A percentile compares a stretch with the other conserved stretches of the same genome.
These are phyloP conservation scores for Galagoides demidoff DNA, from an alignment of 2,797 vertebrate species.

Conservation along the genomic window DNA sequence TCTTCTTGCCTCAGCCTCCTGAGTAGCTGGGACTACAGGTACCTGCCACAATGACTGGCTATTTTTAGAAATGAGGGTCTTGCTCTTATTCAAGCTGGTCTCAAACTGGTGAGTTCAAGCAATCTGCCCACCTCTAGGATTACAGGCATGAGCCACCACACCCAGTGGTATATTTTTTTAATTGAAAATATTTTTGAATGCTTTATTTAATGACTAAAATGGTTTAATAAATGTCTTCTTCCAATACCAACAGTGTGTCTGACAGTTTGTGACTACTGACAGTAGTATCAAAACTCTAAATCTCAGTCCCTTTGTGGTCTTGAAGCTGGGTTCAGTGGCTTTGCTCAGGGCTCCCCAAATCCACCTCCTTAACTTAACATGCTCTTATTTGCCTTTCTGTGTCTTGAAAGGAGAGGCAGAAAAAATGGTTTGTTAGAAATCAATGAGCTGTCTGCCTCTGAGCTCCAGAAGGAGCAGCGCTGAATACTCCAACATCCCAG, in stretches of 20 bases:
- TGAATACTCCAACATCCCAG: background rate
- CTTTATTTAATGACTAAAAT: slow-evolving; percentile 41
- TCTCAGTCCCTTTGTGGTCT: background rate
- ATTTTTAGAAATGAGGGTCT: too few species aligned
- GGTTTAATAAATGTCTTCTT: slow-evolving; percentile 36
- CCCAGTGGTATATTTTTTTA: background rate
- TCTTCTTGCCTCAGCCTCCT: too few species aligned
- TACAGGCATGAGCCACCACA: too few species aligned
- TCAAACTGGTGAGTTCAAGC: too few species aligned
- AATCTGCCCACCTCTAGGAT: too few species aligned
- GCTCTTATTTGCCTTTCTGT: background rate
- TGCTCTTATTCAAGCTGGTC: too few species aligned
- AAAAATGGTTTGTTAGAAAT: background rate
- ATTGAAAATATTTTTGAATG: background rate
- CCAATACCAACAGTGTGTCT: background rate
- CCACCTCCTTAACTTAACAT: background rate
- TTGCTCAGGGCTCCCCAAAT: background rate
- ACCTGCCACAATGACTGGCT: too few species aligned
- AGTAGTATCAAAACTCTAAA: background rate
- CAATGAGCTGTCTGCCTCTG: background rate
- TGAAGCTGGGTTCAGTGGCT: background rate
- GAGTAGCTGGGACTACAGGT: too few species aligned
- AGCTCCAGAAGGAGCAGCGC: background rate
- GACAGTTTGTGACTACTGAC: background rate
- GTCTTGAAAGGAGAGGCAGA: background rate